Percentiles rank a stretch among this genome's conserved stretches.
Conservation (phyloP, 2,113 vertebrate genomes). For the Dipodomys merriami region DNA sequence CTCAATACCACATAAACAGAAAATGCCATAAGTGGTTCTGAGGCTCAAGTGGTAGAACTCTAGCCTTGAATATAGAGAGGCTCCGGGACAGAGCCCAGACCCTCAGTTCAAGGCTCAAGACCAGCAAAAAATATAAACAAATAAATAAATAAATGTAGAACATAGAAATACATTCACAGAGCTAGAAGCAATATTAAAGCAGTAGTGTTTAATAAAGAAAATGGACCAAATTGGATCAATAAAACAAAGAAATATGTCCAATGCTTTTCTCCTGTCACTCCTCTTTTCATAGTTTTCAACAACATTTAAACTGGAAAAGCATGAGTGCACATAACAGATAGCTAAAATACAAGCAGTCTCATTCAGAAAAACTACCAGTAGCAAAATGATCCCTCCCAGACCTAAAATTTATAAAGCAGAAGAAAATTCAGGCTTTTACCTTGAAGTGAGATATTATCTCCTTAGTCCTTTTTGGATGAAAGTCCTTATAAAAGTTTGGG, state of each 20-base stretch:
- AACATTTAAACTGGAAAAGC: slow-evolving; percentile 1
- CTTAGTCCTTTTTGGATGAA: neutral
- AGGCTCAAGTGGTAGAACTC: too few relatives aligned
- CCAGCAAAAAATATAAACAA: too few relatives aligned
- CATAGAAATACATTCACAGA: neutral
- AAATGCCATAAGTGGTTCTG: too few relatives aligned
- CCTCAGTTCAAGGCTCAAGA: too few relatives aligned
- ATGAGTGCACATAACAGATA: neutral
- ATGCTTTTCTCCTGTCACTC: neutral
- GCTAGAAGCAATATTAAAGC: neutral
- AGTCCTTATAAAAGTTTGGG: neutral
- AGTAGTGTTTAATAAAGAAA: neutral
- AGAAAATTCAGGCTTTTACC: neutral
- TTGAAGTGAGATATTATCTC: neutral
- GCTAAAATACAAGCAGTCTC: neutral
- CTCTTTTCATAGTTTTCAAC: neutral
- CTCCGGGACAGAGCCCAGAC: too few relatives aligned
- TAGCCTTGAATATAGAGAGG: too few relatives aligned
- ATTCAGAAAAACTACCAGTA: neutral
- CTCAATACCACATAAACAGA: too few relatives aligned
- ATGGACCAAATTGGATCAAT: neutral
- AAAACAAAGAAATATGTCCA: neutral
- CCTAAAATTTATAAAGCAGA: neutral
- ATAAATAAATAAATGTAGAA: neutral
- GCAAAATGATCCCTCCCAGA: neutral